phyloP scores from a whole-genome alignment of 2,797 vertebrate genomes.

The Synanceia verrucosa region DNA sequence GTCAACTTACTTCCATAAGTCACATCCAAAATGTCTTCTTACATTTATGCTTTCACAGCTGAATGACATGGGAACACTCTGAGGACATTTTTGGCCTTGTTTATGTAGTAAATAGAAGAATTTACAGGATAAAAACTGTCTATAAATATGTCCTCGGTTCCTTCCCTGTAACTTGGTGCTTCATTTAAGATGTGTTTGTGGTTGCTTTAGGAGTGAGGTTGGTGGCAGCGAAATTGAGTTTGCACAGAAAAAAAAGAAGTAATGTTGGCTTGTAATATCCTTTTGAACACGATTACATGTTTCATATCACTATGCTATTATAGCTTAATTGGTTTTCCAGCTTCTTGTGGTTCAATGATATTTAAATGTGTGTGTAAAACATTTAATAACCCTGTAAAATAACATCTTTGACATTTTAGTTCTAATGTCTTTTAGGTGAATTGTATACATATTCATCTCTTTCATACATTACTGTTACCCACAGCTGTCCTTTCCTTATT shows the following conservation, averaged over 20 bases:
- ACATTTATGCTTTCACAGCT: conserved; percentile 16
- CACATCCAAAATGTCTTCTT: conserved; percentile 8
- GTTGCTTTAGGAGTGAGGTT: conserved; percentile 8
- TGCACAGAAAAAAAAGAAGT: background rate
- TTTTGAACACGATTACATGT: background rate
- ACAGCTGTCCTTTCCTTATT: conserved; percentile 12
- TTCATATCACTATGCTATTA: conserved; percentile 1
- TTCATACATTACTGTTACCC: conserved; percentile 30
- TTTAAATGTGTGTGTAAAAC: conserved; percentile 24
- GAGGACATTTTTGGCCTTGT: conserved; percentile 12
- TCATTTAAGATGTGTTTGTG: conserved; percentile 11
- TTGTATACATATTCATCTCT: conserved; percentile 3
- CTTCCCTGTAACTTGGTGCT: conserved; percentile 1
- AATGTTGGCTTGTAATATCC: background rate
- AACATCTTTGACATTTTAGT: conserved; percentile 31
- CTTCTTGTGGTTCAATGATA: background rate
- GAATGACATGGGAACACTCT: background rate
- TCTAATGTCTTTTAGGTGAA: conserved; percentile 9
- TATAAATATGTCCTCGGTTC: conserved; percentile 8
- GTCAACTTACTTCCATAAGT: background rate
- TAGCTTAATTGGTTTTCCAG: conserved; percentile 1
- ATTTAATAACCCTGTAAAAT: conserved; percentile 16
- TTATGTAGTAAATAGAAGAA: conserved; percentile 14
- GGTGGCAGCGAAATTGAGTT: background rate
- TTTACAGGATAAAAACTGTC: conserved; percentile 32